Percentiles rank a stretch among this genome's conserved stretches.
phyloP scores from a whole-genome alignment of 2,113 vertebrate genomes.

The Xenopus laevis region DNA sequence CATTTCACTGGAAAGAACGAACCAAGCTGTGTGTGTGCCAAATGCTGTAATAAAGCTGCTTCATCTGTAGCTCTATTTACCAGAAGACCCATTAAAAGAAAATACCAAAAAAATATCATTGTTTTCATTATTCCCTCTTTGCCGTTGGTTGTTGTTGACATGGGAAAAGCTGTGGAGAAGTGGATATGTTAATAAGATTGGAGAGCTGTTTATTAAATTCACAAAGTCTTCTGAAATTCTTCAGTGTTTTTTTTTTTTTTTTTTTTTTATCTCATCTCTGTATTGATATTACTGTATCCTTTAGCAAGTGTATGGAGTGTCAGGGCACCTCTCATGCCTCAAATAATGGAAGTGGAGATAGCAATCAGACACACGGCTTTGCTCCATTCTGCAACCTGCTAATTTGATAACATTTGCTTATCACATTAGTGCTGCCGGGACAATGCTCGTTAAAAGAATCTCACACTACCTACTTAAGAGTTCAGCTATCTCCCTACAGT shows the following conservation, averaged over 20 bases:
- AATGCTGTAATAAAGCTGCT: background rate
- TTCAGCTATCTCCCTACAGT: conserved; percentile 9
- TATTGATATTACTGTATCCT: conserved; percentile 10
- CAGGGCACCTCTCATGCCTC: conserved; percentile 24
- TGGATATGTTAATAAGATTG: conserved; percentile 1
- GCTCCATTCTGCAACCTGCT: conserved; percentile 26
- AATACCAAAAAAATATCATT: background rate
- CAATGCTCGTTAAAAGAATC: conserved; percentile 30
- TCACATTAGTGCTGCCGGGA: conserved; percentile 34
- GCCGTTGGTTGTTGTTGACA: background rate
- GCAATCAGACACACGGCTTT: conserved; percentile 23
- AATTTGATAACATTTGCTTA: conserved; percentile 44
- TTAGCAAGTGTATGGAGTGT: conserved; percentile 12
- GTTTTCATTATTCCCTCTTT: background rate
- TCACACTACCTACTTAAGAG: conserved; percentile 16
- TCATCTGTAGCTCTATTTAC: background rate
- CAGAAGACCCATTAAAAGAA: background rate
- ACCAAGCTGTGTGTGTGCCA: too few species aligned
- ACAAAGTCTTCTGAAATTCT: conserved; percentile 11
- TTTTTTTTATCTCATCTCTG: conserved; percentile 23
- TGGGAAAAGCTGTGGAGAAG: background rate
- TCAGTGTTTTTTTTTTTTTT: background rate
- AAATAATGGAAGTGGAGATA: conserved; percentile 19
- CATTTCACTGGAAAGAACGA: too few species aligned
- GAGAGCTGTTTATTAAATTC: conserved; percentile 28